Evolutionary conservation across 2,113 vertebrate species (phyloP).

Genomic region (Trichomycterus rosablanca): DNA sequence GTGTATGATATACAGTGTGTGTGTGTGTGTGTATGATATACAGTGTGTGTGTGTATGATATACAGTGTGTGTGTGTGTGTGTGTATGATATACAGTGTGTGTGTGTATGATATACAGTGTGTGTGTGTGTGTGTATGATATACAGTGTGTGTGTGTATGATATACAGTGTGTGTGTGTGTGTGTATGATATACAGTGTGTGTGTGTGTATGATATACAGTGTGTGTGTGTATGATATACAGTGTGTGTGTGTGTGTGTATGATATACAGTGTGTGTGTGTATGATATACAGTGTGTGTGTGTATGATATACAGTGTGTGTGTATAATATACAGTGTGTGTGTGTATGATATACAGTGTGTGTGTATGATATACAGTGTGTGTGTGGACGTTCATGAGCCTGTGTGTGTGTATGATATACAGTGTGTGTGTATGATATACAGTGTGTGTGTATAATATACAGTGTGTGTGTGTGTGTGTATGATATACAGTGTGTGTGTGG

Average conservation of each 20-base stretch:
- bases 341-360: too few species aligned
- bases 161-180: too few species aligned
- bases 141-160: too few species aligned
- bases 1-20: too few species aligned
- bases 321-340: constrained; percentile 11
- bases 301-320: too few species aligned
- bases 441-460: constrained; percentile 11
- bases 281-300: constrained; percentile 12
- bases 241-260: constrained; percentile 11
- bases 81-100: too few species aligned
- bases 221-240: constrained; percentile 27
- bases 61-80: too few species aligned
- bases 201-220: constrained; percentile 15
- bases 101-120: too few species aligned
- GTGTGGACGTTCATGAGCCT: too few species aligned
- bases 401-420: constrained; percentile 22
- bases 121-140: too few species aligned
- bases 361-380: constrained; percentile 22
- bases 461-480: constrained; percentile 29
- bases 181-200: constrained; percentile 10
- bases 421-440: constrained; percentile 19
- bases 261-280: constrained; percentile 31
- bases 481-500: constrained; percentile 6
- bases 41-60: too few species aligned
- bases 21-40: not conserved